These are phyloP conservation scores for Pteronura brasiliensis DNA, from an alignment of 2,113 vertebrate species.

Conservation along the genomic window DNA sequence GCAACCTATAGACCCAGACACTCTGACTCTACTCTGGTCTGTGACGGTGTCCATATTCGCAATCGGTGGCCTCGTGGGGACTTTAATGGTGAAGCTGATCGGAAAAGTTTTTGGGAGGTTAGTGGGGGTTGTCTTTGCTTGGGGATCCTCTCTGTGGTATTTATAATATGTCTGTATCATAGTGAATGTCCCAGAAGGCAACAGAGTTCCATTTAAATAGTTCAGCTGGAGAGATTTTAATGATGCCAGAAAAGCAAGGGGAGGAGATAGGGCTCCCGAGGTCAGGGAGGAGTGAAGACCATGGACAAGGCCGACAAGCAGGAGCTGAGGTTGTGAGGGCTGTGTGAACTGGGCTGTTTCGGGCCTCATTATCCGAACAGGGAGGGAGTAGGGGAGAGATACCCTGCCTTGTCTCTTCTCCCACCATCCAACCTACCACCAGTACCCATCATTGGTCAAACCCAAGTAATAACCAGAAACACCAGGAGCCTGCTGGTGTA, in stretches of 20 bases:
- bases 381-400: neutral
- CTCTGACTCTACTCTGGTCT: slow-evolving; percentile 91
- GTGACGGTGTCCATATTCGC: slow-evolving; percentile 95
- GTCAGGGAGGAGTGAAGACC: neutral
- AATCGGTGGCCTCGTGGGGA: slow-evolving; percentile 92
- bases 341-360: neutral
- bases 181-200: neutral
- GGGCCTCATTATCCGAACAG: too few species aligned
- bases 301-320: fast-evolving
- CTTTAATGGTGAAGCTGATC: slow-evolving; percentile 85
- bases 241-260: neutral
- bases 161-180: neutral
- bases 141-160: neutral
- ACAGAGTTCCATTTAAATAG: neutral
- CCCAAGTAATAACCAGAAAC: neutral
- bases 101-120: slow-evolving; percentile 92
- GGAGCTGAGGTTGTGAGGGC: neutral
- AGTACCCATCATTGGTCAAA: neutral
- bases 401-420: neutral
- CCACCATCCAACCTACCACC: fast-evolving
- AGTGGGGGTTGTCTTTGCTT: slow-evolving; percentile 48
- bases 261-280: neutral
- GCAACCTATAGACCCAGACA: slow-evolving; percentile 77
- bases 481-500: neutral
- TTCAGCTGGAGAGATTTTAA: neutral